Conservation (phyloP, 2,888 invertebrate species). For the Drosophila anomalata region DNA sequence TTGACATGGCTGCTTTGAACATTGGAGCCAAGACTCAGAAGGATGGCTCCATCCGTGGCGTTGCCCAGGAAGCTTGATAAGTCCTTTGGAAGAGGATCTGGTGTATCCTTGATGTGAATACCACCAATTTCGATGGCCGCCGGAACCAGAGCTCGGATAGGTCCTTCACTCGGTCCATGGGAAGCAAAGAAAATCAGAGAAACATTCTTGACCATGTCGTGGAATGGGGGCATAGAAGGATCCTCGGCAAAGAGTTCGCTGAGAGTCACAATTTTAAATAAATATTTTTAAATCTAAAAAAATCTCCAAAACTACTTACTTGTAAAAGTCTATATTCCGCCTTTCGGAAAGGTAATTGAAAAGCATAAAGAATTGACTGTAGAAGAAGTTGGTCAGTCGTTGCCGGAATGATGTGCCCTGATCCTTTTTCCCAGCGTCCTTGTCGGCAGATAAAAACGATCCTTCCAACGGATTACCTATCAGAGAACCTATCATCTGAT, state of each 20-base stretch:
- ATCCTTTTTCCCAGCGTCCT: slow-evolving; percentile 39
- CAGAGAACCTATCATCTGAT: slow-evolving; percentile 47
- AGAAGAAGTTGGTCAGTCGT: slow-evolving; percentile 55
- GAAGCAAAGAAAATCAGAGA: slow-evolving; percentile 75
- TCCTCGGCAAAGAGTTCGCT: slow-evolving; percentile 47
- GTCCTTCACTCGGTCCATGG: slow-evolving; percentile 75
- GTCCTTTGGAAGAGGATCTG: slow-evolving; percentile 76
- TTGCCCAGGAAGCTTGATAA: slow-evolving; percentile 78
- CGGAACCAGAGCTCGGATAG: slow-evolving; percentile 77
- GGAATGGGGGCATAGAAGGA: slow-evolving; percentile 58
- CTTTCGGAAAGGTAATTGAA: slow-evolving; percentile 23
- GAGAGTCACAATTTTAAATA: not conserved
- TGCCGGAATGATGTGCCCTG: slow-evolving; percentile 50
- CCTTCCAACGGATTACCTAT: slow-evolving; percentile 72
- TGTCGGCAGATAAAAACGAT: slow-evolving; percentile 64
- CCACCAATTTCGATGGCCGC: slow-evolving; percentile 80
- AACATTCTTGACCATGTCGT: slow-evolving; percentile 70
- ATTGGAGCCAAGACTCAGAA: slow-evolving; percentile 84
- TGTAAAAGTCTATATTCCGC: slow-evolving; percentile 45
- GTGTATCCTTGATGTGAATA: slow-evolving; percentile 79
- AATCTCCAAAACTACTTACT: slow-evolving; percentile 42
- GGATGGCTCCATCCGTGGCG: slow-evolving; percentile 83
- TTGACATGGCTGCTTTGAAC: slow-evolving; percentile 83
- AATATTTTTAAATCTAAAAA: slow-evolving; percentile 51
- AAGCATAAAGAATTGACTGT: slow-evolving; percentile 4